phyloP scores from a whole-genome alignment of 2,888 invertebrate species.

The Mactromeris polynyma region DNA sequence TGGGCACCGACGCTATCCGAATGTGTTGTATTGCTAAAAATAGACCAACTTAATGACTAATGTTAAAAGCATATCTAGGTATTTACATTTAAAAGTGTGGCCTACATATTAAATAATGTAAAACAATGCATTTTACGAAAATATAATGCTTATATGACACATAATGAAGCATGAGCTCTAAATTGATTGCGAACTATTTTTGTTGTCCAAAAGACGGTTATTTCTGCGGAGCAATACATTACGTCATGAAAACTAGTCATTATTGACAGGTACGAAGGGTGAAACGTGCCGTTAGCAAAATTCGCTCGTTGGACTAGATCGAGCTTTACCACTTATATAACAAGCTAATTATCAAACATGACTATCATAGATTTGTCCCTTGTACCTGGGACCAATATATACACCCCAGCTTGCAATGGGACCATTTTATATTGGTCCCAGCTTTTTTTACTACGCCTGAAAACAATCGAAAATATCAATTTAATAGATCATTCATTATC shows the following conservation, averaged over 20 bases:
- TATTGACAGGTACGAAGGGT: constrained; percentile 14
- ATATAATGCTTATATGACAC: background rate
- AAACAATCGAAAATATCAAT: too few relatives aligned
- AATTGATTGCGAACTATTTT: background rate
- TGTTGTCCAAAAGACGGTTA: background rate
- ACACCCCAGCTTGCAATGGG: background rate
- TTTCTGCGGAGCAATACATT: constrained; percentile 28
- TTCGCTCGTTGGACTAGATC: background rate
- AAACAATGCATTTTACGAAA: background rate
- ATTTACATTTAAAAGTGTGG: background rate
- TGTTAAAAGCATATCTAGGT: background rate
- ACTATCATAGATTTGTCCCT: background rate
- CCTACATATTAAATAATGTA: background rate
- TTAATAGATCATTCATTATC: too few relatives aligned
- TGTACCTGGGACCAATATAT: background rate
- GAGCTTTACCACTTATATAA: background rate
- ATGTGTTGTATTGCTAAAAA: constrained; percentile 52
- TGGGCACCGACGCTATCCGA: constrained; percentile 81
- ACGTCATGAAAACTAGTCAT: constrained; percentile 31
- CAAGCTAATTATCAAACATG: background rate
- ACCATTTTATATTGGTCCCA: too few relatives aligned
- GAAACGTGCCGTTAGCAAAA: background rate
- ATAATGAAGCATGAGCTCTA: background rate
- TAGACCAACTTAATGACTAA: constrained; percentile 16
- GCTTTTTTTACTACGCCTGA: too few relatives aligned